Base-by-base conservation (phyloP, 1,140 invertebrate species). In the Brachionus calyciflorus region DNA sequence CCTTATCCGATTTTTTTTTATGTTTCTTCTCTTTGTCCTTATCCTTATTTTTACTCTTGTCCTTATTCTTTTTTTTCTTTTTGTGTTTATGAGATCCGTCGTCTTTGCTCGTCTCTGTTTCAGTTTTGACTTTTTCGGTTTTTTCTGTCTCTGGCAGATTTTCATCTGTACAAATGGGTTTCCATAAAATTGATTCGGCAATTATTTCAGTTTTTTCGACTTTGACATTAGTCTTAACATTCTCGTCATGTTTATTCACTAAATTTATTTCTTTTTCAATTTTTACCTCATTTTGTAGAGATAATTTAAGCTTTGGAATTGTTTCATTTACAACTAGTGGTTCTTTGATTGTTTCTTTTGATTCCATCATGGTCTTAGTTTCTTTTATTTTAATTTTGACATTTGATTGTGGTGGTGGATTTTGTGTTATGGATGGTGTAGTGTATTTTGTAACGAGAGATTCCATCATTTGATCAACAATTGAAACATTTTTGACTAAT, bases 31-130 rank as follows among this genome's bases (percentile, higher is more conserved):
- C 69, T 4, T 51, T 49, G 7, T 73, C 69, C 17, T 73, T 73
- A 37, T 73, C 69, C 28, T 73, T 73, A 17, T 17, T 55, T 28
- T 55, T 73, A 49, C 24, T 55, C 40, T 55, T 73, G 6, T 73
- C 69, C 17, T 73, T 73, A 55, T 73, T 55, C 40, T 73, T 73
- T 19, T 73, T 73, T 48, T 73, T 73, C 46, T 73, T 73, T 33
- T 73, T 73, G 12, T 73, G 46, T 30, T 73, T 73, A 12, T 24
- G 26, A 6, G 17, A 7, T 51, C 12, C 3, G 12, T 26, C 49
- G 24, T 51, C 49, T 19, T 37, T 37, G 19, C 33, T 63, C 1
- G 57, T 37, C 33, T n/a, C 21, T 33, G 41, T 0, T 19, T 51
- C 68, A 24, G 7, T n/a, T 37, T 28, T 48, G 2, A 24, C 28